Conservation (phyloP, 2,888 invertebrate genomes). For the Drosophila cognata region DNA sequence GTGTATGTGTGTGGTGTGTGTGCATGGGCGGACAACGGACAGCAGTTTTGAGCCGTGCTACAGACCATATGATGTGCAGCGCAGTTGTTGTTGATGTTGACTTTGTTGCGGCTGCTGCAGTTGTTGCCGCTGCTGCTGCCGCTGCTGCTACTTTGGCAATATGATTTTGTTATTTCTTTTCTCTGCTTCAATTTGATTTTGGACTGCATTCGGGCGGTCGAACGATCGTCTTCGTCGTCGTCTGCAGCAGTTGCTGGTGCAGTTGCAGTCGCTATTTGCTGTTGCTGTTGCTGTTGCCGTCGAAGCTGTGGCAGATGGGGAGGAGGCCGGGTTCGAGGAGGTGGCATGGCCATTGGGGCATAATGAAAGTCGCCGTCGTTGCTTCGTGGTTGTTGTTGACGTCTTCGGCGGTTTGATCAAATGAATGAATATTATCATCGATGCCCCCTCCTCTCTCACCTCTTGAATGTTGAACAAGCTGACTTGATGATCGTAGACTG, state of each 20-base stretch:
- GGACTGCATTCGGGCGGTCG: constrained; percentile 63
- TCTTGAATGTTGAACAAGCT: constrained; percentile 71
- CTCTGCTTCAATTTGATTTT: constrained; percentile 69
- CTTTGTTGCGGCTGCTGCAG: constrained; percentile 49
- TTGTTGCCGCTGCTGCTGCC: constrained; percentile 44
- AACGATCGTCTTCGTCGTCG: constrained; percentile 29
- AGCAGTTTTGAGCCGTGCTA: constrained; percentile 74
- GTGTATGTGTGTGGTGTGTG: constrained; percentile 62
- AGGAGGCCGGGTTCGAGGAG: constrained; percentile 21
- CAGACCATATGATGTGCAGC: constrained; percentile 57
- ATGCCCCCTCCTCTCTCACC: constrained; percentile 45
- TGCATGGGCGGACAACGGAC: constrained; percentile 68
- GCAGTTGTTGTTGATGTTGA: constrained; percentile 53
- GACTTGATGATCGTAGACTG: constrained; percentile 71
- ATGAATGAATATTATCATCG: constrained; percentile 82
- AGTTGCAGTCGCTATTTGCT: constrained; percentile 11
- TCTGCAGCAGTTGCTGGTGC: constrained; percentile 15
- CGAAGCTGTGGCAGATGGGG: constrained; percentile 17
- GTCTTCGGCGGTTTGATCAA: constrained; percentile 81
- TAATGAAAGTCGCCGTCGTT: constrained; percentile 75
- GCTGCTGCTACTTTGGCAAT: constrained; percentile 72
- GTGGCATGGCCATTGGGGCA: constrained; percentile 49
- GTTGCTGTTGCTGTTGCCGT: constrained; percentile 15
- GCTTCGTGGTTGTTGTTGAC: constrained; percentile 57
- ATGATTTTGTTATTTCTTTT: constrained; percentile 60